Evolutionary conservation across 2,797 vertebrate genomes (phyloP), one percentile per base, ranked within the genome.

Genomic region (Cuculus canorus): DNA sequence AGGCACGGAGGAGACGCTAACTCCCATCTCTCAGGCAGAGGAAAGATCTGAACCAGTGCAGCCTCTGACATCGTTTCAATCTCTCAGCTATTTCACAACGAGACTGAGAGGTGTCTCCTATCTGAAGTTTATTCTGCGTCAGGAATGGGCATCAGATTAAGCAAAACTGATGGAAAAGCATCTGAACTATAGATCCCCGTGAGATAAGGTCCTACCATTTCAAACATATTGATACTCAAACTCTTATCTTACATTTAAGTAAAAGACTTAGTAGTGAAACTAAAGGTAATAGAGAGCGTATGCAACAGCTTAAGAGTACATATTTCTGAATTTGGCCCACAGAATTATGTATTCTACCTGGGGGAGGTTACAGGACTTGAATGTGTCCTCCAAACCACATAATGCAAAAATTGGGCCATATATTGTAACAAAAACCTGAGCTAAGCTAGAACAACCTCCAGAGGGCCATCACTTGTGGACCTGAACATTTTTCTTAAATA

Each of bases 261-360:
- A 17, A 41, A 63, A 19, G 17, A 45, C 21, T 33, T 24, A 18
- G 13, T 0, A 17, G 15, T 30, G 41, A 23, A 79, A 60, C 27
- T 39, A 28, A 16, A 57, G 41, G 25, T 5, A 57, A 18, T 32
- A 9, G 0, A 15, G 30, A 17, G 23, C 7, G 1, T 4, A 5
- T 7, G 10, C 41, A 56, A 53, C 28, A 76, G 27, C 22, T 33
- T 33, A 43, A 57, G 23, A 24, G 30, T 10, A 33, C 7, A 50
- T 14, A 24, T 61, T 59, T 22, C 43, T 32, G 25, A 43, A 43
- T 27, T 6, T 81, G 57, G 33, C 22, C 41, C 41, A 21, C 1
- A 64, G 35, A 72, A 64, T 5, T 5, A 15, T 19, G 11, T 65
- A 23, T 32, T 87, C 61, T 60, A 6, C 18, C 80, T 72, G 28